These are phyloP conservation scores for Ceratoteleas bidentatus DNA, from an alignment of 1,140 invertebrate species.

Conservation along the genomic window DNA sequence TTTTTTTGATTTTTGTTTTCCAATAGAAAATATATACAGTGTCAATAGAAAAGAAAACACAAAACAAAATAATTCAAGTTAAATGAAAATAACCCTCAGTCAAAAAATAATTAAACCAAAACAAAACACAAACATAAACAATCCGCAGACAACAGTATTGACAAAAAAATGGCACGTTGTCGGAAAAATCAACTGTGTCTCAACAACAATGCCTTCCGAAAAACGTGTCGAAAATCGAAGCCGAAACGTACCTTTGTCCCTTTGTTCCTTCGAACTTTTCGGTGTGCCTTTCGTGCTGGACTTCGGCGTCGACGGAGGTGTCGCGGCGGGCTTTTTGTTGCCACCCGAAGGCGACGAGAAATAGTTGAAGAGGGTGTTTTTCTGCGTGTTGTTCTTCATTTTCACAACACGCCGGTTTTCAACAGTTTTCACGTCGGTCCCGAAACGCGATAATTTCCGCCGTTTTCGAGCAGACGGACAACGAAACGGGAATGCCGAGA, in stretches of 20 bases:
- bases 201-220: not conserved
- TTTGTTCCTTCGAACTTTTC: constrained; percentile 68
- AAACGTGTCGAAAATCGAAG: not conserved
- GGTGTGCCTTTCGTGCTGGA: constrained; percentile 59
- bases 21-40: too few relatives aligned
- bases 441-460: too few relatives aligned
- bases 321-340: constrained; percentile 26
- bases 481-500: too few relatives aligned
- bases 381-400: constrained; percentile 69
- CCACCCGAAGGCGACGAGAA: constrained; percentile 73
- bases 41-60: too few relatives aligned
- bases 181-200: not conserved
- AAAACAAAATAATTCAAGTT: too few relatives aligned
- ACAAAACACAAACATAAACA: not conserved
- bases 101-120: too few relatives aligned
- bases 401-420: constrained; percentile 7
- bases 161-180: not conserved
- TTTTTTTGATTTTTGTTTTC: too few relatives aligned
- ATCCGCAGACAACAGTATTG: too few relatives aligned
- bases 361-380: constrained; percentile 76
- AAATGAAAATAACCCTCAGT: too few relatives aligned
- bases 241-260: constrained; percentile 65
- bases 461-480: too few relatives aligned
- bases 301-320: constrained; percentile 29
- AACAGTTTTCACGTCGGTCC: not conserved